Base-by-base conservation (phyloP, 2,797 vertebrate species). In the Onychomys leucogaster region DNA sequence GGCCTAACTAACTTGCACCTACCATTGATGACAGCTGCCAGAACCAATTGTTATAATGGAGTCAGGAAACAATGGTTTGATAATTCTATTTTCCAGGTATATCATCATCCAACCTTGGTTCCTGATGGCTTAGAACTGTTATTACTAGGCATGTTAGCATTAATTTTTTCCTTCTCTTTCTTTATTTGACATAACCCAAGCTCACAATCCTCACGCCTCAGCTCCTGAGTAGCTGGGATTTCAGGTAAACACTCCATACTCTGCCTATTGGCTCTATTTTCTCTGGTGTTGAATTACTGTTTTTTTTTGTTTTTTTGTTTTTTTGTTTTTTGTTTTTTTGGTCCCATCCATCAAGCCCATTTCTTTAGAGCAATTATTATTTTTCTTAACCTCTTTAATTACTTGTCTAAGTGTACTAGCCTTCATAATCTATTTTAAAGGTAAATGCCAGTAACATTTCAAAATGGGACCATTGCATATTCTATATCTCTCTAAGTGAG, bases 341-440 rank as follows among this genome's bases (percentile, higher is more conserved):
- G 19, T 10, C 0, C 5, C 13, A 75, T 81, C 5, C 13, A 75
- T 81, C 4, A 80, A 52, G 25, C 3, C 78, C 6, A 61, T 92
- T 80, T 88, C 46, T 96, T 3, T 80, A 92, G 73, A 90, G 1
- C 1, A 76, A 63, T 21, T 63, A 46, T 9, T 69, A 27, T 65
- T 34, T 80, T 83, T 92, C 77, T 84, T 27, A 46, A 76, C 29
- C 77, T 46, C 29, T 78, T 84, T 82, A 71, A 46, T 27, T 0
- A 43, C 2, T 90, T 81, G 17, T 7, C 23, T 82, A 76, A 91
- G 91, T 43, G 32, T 63, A 76, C 55, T 55, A 65, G 34, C 41
- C 34, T 94, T 83, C 16, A 63, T 52, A 89, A 52, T 91, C 59
- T 82, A 13, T 59, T 61, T 96, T 87, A 84, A 84, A 73, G 78